Base-by-base conservation (phyloP, 2,113 vertebrate species). In the Syrmaticus mikado region DNA sequence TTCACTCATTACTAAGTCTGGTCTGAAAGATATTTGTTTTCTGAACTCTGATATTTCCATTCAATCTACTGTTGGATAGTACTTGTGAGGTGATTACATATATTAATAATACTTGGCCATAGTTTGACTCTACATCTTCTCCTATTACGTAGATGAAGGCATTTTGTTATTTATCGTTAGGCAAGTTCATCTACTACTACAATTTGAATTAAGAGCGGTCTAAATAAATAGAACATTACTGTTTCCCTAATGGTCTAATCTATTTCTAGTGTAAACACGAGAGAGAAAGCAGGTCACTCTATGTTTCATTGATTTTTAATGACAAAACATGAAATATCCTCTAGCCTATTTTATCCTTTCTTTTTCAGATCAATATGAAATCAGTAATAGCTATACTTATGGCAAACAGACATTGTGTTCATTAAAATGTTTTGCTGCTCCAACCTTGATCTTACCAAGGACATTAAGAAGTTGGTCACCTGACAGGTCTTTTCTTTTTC, bases 311-410 rank as follows among this genome's bases (percentile, higher is more conserved):
- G 89, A 91, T 81, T 92, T 95, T 96, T 93, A 91, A 92, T 92
- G 89, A 57, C 82, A 90, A 90, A 92, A 41, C n/a, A 72, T 64
- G 57, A 90, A 82, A 80, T 92, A 72, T 68, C 52, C n/a, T 92
- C 79, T 83, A 92, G 92, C 87, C 50, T 78, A 77, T 41, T 95
- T 93, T 94, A 60, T 89, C 79, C 57, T 75, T 74, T 87, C 38
- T 85, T 94, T 85, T 93, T 71, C 83, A 94, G 50, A 93, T 90
- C 83, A 95, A 75, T 78, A 90, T 84, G 85, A 94, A 96, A 94
- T 85, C 78, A 68, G 75, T 93, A 87, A 88, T 67, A 93, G 65
- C 67, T 92, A 91, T 85, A 81, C 76, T 92, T 93, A 68, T 66
- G 89, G 85, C 64, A 96, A 94, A 90, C 32, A 91, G n/a, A 4